A percentile compares a stretch with the other conserved stretches of the same genome.
Conservation (phyloP, 2,797 vertebrate genomes). For the Vireo griseus region DNA sequence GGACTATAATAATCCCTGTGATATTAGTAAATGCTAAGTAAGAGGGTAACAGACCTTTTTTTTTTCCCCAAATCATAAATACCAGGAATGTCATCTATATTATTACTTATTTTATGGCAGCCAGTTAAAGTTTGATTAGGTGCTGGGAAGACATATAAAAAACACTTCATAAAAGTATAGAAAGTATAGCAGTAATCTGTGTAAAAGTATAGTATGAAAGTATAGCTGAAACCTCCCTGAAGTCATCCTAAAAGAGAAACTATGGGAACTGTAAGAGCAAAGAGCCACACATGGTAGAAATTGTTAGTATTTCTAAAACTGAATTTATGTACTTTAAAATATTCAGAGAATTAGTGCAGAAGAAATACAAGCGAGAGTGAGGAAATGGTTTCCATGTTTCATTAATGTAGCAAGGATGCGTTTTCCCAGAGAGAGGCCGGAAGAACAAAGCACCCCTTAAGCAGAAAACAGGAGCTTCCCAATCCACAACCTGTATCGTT, state of each 20-base stretch:
- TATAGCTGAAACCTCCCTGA: background rate
- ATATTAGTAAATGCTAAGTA: background rate
- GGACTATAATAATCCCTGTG: background rate
- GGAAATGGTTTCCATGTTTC: background rate
- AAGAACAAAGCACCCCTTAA: background rate
- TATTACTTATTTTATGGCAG: background rate
- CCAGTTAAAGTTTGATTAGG: background rate
- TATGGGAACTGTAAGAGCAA: background rate
- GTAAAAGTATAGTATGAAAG: no score
- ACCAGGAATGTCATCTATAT: background rate
- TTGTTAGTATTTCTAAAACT: background rate
- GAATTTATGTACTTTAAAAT: background rate
- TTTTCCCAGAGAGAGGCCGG: background rate
- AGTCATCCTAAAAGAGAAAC: background rate
- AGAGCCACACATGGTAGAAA: background rate
- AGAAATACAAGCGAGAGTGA: background rate
- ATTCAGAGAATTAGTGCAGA: background rate
- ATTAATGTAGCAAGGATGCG: background rate
- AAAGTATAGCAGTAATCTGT: background rate
- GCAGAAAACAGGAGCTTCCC: background rate
- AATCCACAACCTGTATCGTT: background rate
- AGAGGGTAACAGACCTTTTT: background rate
- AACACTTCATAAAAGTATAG: background rate
- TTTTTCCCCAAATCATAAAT: background rate
- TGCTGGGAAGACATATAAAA: background rate